Percentiles rank a stretch among this genome's conserved stretches.
Conservation (phyloP, 2,113 vertebrate species). For the Marcusenius ussheri region DNA sequence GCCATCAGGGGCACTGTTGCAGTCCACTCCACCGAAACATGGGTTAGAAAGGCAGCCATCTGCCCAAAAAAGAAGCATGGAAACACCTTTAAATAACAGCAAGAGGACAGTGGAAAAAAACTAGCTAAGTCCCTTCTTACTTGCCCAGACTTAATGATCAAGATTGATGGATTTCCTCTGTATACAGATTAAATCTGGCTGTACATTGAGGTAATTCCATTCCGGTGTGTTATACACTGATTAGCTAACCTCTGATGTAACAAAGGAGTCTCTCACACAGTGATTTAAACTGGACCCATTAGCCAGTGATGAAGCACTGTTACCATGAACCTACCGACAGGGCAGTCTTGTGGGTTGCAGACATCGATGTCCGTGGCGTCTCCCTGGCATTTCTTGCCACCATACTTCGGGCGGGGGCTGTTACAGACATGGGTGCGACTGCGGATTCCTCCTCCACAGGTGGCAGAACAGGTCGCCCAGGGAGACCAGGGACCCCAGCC, state of each 20-base stretch:
- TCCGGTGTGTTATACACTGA: not conserved
- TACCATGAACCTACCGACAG: conserved; percentile 65
- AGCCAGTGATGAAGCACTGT: not conserved
- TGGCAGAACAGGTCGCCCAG: conserved; percentile 82
- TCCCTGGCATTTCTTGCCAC: conserved; percentile 75
- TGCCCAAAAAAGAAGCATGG: conserved; percentile 39
- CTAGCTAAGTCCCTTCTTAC: not conserved
- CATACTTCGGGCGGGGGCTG: conserved; percentile 78
- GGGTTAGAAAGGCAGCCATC: conserved; percentile 94
- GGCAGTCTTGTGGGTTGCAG: conserved; percentile 81
- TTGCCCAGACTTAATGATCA: not conserved
- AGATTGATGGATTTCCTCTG: not conserved
- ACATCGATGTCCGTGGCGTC: conserved; percentile 68
- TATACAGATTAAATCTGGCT: not conserved
- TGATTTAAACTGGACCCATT: not conserved
- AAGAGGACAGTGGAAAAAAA: not conserved
- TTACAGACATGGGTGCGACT: conserved; percentile 78
- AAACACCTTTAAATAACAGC: not conserved
- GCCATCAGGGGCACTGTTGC: conserved; percentile 83
- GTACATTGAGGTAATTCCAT: not conserved
- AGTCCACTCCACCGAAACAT: conserved; percentile 84
- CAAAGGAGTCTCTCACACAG: not conserved
- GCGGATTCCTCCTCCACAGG: conserved; percentile 80
- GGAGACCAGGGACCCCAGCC: conserved; percentile 95
- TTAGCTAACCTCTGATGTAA: not conserved